Conservation (phyloP, 2,797 vertebrate genomes). For the Eulemur rubriventer region DNA sequence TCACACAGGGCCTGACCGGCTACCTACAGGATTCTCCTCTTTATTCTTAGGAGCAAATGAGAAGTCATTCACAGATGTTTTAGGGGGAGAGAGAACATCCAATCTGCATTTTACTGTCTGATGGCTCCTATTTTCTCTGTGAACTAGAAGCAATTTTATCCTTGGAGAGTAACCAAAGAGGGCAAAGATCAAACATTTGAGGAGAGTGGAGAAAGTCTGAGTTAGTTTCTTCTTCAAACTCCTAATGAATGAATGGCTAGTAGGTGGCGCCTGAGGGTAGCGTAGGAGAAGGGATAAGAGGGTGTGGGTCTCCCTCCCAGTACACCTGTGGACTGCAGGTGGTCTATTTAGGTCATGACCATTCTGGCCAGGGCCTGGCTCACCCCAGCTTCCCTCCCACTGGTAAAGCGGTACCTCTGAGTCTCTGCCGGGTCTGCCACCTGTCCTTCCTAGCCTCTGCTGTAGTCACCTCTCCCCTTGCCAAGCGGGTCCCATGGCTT, state of each 20-base stretch:
- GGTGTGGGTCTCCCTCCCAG: neutral
- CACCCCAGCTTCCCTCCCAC: neutral
- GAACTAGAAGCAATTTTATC: neutral
- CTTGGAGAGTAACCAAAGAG: neutral
- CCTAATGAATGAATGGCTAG: neutral
- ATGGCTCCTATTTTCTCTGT: neutral
- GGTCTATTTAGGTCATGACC: neutral
- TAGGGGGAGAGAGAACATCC: neutral
- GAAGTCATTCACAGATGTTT: neutral
- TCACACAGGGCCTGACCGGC: neutral
- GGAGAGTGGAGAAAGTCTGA: neutral
- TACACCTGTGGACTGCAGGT: neutral
- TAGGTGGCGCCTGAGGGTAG: neutral
- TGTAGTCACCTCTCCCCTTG: neutral
- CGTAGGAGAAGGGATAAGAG: neutral
- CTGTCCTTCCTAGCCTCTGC: neutral
- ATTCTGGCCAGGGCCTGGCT: neutral
- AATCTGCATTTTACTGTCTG: slow-evolving; percentile 14
- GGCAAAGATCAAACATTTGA: neutral
- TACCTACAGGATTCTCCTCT: neutral
- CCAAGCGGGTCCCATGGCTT: neutral
- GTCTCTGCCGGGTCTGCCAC: neutral
- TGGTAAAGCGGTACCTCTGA: neutral
- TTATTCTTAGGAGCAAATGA: neutral
- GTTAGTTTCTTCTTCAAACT: neutral